Evolutionary conservation across 2,888 invertebrate species (phyloP), one percentile per base, ranked within the genome.

Genomic region (Caenorhabditis sp.): DNA sequence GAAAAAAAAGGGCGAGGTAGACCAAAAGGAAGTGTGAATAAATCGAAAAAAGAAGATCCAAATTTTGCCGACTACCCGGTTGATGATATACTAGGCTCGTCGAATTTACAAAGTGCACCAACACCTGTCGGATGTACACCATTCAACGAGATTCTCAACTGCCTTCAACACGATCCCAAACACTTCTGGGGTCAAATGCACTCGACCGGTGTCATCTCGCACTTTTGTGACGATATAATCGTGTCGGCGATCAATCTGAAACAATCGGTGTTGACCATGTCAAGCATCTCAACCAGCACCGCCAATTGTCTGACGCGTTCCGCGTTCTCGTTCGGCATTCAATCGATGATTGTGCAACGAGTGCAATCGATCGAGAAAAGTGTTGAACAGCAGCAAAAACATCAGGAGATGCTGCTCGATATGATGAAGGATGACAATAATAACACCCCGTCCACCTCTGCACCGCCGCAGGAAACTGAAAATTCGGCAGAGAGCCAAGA

Each of bases 141-240:
- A 10, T 67, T 43, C 49, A 24, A 17, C 8, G 72, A 72, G n/a
- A 67, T 72, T 21, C 19, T 65, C 36, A 54, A 64, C 12, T 72
- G 67, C 53, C 43, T 72, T 26, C 67, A 72, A 27, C 63, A 72
- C 19, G 74, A 74, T 50, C 74, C 74, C 6, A 26, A 21, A 5
- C 54, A 64, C 10, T 74, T 74, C 26, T 74, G 74, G 74, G 53
- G 55, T 0, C 74, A 74, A 66, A 69, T 74, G 74, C 69, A 69
- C 17, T 17, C 54, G 10, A 53, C 64, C 6, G 69, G 66, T 24
- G 69, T 74, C 10, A 74, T 74, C 37, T 21, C 54, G 12, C 66
- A 69, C 26, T 74, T 74, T 26, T 66, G 66, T 49, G 74, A 74
- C 36, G 74, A 74, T 43, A 62, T 74, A n/a, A 69, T 74, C 12